Conservation (phyloP, 2,888 invertebrate species). For the Tenthredo notha region DNA sequence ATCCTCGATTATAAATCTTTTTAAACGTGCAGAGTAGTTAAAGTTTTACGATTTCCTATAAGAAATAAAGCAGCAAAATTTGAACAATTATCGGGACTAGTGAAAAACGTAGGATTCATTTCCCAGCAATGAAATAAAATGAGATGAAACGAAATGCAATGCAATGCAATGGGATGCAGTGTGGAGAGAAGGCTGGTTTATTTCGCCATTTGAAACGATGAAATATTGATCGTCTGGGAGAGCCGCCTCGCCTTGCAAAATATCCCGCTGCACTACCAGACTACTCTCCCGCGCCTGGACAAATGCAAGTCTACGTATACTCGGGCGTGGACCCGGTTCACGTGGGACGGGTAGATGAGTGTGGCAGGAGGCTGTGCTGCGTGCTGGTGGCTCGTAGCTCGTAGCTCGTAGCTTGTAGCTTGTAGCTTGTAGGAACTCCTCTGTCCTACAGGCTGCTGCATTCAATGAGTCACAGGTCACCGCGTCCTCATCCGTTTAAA, state of each 20-base stretch:
- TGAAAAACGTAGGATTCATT: background rate
- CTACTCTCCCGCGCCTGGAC: constrained; percentile 18
- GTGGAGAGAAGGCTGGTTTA: constrained; percentile 8
- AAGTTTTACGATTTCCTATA: background rate
- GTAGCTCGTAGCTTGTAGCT: background rate
- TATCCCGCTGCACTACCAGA: constrained; percentile 26
- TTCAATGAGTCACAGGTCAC: constrained; percentile 44
- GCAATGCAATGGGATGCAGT: background rate
- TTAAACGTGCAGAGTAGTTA: too few relatives aligned
- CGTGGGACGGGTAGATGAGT: constrained; percentile 15
- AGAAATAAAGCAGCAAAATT: background rate
- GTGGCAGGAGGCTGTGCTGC: background rate
- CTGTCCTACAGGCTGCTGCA: constrained; percentile 16
- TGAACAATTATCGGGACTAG: background rate
- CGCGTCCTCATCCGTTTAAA: constrained; percentile 35
- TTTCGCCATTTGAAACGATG: constrained; percentile 41
- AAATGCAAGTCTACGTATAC: background rate
- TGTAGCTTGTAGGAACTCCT: background rate
- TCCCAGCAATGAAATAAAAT: background rate
- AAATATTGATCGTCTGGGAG: constrained; percentile 43
- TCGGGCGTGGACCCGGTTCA: constrained; percentile 35
- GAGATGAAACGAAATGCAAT: background rate
- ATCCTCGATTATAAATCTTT: background rate
- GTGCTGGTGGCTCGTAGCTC: background rate
- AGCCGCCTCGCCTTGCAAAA: constrained; percentile 36